These are phyloP conservation scores for Anas bernieri DNA, from an alignment of 2,797 vertebrate genomes.

Conservation along the genomic window DNA sequence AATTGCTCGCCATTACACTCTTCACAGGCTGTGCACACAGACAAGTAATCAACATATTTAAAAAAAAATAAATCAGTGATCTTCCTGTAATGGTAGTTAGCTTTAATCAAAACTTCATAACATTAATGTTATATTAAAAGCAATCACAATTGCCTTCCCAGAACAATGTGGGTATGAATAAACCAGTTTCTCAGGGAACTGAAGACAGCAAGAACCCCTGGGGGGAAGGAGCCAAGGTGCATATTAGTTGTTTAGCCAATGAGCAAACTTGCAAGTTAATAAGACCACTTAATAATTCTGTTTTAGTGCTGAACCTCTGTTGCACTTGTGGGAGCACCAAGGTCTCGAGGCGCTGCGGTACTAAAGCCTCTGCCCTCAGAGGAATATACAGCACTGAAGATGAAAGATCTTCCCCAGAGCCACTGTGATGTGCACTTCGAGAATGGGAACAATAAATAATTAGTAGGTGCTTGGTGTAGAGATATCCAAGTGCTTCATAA, in stretches of 20 bases:
- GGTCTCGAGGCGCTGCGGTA: neutral
- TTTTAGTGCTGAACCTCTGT: neutral
- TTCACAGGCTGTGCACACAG: neutral
- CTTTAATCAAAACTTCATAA: conserved; percentile 28
- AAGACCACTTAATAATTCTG: conserved; percentile 28
- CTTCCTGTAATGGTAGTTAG: neutral
- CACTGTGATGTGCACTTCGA: neutral
- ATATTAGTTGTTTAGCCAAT: neutral
- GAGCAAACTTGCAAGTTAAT: neutral
- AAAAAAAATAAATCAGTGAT: neutral
- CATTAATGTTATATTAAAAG: conserved; percentile 22
- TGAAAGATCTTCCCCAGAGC: conserved; percentile 40
- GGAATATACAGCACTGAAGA: neutral
- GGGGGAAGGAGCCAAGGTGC: conserved; percentile 7
- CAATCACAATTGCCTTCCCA: neutral
- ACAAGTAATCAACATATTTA: neutral
- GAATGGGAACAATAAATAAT: neutral
- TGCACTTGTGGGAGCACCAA: neutral
- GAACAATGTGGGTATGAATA: neutral
- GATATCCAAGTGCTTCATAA: neutral
- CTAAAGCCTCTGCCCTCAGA: neutral
- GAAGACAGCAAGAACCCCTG: neutral
- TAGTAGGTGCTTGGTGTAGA: neutral
- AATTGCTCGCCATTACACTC: neutral
- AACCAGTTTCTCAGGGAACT: conserved; percentile 6